These are phyloP conservation scores for Gymnorhina tibicen DNA, from an alignment of 2,113 vertebrate genomes.

Conservation along the genomic window DNA sequence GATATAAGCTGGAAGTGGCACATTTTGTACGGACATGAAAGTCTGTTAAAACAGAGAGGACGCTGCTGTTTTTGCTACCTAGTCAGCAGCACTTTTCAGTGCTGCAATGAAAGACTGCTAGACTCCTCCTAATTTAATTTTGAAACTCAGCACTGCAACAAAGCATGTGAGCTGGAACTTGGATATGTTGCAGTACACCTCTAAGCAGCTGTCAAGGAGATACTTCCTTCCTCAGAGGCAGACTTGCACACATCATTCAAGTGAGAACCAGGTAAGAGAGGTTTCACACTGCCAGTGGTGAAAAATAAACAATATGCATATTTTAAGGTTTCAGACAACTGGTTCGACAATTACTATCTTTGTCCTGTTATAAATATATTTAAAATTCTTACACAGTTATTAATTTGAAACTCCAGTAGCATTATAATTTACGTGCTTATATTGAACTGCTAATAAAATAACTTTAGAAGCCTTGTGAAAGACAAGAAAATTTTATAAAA, in stretches of 20 bases:
- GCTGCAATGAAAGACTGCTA: background rate
- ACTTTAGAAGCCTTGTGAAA: background rate
- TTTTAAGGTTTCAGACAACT: background rate
- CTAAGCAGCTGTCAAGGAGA: background rate
- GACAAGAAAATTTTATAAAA: background rate
- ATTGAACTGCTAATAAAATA: background rate
- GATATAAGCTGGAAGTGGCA: accelerated
- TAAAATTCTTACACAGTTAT: background rate
- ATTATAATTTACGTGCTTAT: background rate
- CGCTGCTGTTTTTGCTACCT: background rate
- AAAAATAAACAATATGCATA: background rate
- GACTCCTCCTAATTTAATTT: background rate
- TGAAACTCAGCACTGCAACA: background rate
- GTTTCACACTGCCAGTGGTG: background rate
- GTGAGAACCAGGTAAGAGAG: background rate
- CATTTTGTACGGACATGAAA: background rate
- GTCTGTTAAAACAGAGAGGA: background rate
- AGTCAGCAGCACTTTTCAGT: accelerated
- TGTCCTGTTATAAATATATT: background rate
- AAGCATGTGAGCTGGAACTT: accelerated
- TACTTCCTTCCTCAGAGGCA: background rate
- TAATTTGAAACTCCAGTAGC: constrained; percentile 14
- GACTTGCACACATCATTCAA: background rate
- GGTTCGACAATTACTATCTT: background rate
- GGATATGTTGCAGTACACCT: background rate